A percentile compares a stretch with the other conserved stretches of the same genome.
These are phyloP conservation scores for Myotis pilosus DNA, from an alignment of 2,797 vertebrate genomes.

Conservation along the genomic window DNA sequence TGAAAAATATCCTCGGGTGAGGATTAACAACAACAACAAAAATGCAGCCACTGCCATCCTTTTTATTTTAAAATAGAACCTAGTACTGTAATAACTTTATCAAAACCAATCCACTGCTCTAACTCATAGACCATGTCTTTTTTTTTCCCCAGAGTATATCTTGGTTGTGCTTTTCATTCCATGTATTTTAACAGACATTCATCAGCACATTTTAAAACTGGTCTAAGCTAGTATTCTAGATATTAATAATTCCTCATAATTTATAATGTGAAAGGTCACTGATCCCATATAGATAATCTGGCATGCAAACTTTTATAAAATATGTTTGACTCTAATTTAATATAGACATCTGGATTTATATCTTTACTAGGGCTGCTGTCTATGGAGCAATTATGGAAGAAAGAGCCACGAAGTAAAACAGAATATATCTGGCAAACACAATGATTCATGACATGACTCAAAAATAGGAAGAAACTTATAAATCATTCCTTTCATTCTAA, in stretches of 20 bases:
- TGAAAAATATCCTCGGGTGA: too few species aligned
- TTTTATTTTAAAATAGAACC: neutral
- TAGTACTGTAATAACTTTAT: neutral
- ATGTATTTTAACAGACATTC: neutral
- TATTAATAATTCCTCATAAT: constrained; percentile 11
- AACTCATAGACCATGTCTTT: neutral
- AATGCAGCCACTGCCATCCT: neutral
- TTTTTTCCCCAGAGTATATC: neutral
- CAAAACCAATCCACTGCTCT: neutral
- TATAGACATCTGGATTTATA: neutral
- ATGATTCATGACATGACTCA: constrained; percentile 25
- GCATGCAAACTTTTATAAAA: constrained; percentile 20
- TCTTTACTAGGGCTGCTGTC: neutral
- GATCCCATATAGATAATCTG: neutral
- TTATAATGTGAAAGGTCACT: neutral
- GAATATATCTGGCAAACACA: constrained; percentile 6
- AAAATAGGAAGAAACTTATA: constrained; percentile 15
- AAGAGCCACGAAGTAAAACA: neutral
- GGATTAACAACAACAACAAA: too few species aligned
- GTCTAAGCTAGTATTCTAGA: neutral
- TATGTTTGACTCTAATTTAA: constrained; percentile 20
- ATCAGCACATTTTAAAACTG: neutral
- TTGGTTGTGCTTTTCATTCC: neutral
- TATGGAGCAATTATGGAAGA: neutral
- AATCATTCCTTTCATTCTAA: constrained; percentile 58